A percentile compares a stretch with the other conserved stretches of the same genome.
These are phyloP conservation scores for Alosa sapidissima DNA, from an alignment of 2,797 vertebrate species.

Conservation along the genomic window DNA sequence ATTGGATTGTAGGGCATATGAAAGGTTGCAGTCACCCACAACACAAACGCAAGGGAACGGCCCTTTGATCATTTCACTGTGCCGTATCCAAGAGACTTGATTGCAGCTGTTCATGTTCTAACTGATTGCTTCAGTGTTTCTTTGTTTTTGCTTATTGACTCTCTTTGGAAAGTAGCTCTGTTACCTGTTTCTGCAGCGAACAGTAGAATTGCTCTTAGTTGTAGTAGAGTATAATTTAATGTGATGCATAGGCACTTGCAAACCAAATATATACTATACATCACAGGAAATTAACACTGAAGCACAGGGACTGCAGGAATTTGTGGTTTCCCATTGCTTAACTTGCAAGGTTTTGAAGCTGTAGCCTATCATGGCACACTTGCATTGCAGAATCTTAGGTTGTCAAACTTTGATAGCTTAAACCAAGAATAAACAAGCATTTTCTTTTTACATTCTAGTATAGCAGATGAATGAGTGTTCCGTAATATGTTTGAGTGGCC, in stretches of 20 bases:
- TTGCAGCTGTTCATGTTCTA: conserved; percentile 45
- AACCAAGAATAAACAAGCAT: conserved; percentile 20
- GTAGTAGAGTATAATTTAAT: conserved; percentile 51
- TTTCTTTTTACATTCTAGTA: background rate
- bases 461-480: background rate
- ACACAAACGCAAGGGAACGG: conserved; percentile 62
- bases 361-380: background rate
- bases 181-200: conserved; percentile 40
- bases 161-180: conserved; percentile 44
- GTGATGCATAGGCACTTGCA: conserved; percentile 46
- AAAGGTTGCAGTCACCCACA: conserved; percentile 46
- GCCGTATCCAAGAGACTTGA: conserved; percentile 55
- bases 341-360: background rate
- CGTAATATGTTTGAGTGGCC: background rate
- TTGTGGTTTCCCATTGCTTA: conserved; percentile 12
- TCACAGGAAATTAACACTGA: conserved; percentile 46
- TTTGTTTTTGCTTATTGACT: conserved; percentile 52
- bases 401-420: background rate
- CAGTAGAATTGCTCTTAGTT: conserved; percentile 57
- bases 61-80: conserved; percentile 60
- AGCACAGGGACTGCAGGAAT: conserved; percentile 23
- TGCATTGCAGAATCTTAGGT: background rate
- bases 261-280: conserved; percentile 60
- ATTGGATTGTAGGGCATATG: conserved; percentile 53
- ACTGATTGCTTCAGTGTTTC: conserved; percentile 53